Evolutionary conservation across 2,797 vertebrate genomes (phyloP).

Genomic region (Leuciscus waleckii): DNA sequence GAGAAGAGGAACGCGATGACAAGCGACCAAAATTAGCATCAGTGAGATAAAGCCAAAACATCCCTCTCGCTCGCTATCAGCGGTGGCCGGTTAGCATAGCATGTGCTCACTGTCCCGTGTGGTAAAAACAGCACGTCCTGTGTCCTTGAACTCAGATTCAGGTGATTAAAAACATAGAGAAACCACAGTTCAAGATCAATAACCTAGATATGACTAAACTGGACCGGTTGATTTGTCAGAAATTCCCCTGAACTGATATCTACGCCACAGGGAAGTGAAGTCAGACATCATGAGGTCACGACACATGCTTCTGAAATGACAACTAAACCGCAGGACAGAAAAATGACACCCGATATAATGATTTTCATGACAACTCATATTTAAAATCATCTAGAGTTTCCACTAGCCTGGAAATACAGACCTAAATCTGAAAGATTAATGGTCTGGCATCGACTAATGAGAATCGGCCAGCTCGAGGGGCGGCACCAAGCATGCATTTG

Average conservation of each 20-base stretch:
- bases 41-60: slow-evolving; percentile 21
- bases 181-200: not conserved
- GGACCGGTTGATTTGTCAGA: not conserved
- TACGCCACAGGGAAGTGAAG: not conserved
- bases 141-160: not conserved
- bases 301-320: not conserved
- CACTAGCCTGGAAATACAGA: not conserved
- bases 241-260: slow-evolving; percentile 13
- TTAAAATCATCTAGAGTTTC: not conserved
- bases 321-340: not conserved
- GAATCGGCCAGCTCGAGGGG: too few species aligned
- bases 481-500: too few species aligned
- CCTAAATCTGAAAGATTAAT: too few species aligned
- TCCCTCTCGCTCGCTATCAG: slow-evolving; percentile 1
- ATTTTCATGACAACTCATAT: not conserved
- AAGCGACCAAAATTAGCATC: slow-evolving; percentile 42
- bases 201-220: not conserved
- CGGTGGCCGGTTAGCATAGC: not conserved
- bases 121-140: not conserved
- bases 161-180: not conserved
- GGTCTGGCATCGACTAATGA: too few species aligned
- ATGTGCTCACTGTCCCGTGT: not conserved
- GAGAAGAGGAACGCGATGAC: slow-evolving; percentile 35
- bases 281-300: not conserved
- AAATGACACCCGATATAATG: slow-evolving; percentile 25